A percentile compares a stretch with the other conserved stretches of the same genome.
Evolutionary conservation across 2,797 vertebrate genomes (phyloP).

Genomic region (Halcyon leucocephala): DNA sequence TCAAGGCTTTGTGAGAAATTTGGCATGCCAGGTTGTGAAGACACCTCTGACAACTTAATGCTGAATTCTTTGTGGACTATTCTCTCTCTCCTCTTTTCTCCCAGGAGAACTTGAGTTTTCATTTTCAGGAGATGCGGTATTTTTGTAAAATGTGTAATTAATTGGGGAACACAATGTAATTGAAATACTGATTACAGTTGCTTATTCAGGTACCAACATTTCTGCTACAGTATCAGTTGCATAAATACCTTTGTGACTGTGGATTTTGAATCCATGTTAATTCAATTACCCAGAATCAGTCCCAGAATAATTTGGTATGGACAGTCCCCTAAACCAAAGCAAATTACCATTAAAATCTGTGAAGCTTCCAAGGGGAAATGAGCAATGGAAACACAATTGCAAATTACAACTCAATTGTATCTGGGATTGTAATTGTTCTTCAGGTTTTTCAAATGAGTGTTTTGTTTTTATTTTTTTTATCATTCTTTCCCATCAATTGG

Average conservation of each 20-base stretch:
- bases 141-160: not conserved
- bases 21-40: not conserved
- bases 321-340: not conserved
- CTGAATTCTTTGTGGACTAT: not conserved
- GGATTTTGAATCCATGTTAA: not conserved
- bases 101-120: not conserved
- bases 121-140: not conserved
- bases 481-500: accelerated
- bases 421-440: not conserved
- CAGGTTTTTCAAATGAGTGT: not conserved
- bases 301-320: not conserved
- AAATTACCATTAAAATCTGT: not conserved
- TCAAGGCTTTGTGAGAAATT: not conserved
- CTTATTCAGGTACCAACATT: conserved; percentile 9
- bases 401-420: not conserved
- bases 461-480: not conserved
- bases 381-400: not conserved
- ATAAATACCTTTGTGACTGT: not conserved
- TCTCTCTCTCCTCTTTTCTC: not conserved
- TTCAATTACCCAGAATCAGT: not conserved
- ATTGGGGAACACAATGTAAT: not conserved
- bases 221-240: not conserved
- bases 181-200: not conserved
- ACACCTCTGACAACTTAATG: not conserved
- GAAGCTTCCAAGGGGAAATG: not conserved